Evolutionary conservation across 1,140 invertebrate genomes (phyloP).

Genomic region (Meteorus sp.): DNA sequence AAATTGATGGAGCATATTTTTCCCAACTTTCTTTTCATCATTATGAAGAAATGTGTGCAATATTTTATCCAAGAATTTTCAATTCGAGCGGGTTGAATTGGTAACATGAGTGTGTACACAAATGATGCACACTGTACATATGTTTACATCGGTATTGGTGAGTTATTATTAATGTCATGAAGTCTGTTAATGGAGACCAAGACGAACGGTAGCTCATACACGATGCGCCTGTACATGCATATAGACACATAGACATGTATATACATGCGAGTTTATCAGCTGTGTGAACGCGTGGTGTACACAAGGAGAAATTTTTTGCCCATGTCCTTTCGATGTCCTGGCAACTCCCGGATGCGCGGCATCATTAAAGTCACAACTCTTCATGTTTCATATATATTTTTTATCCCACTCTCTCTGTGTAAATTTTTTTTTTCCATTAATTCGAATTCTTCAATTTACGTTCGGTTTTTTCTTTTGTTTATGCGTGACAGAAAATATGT

Average conservation of each 20-base stretch:
- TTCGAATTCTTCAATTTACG: neutral
- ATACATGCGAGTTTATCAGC: too few species aligned
- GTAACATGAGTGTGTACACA: neutral
- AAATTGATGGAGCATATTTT: too few species aligned
- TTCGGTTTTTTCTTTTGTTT: too few species aligned
- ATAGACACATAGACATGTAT: conserved; percentile 22
- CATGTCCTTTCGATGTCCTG: conserved; percentile 39
- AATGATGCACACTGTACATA: too few species aligned
- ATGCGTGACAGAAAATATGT: too few species aligned
- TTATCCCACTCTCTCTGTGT: neutral
- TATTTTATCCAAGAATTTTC: too few species aligned
- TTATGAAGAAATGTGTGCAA: too few species aligned
- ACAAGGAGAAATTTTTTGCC: conserved; percentile 36
- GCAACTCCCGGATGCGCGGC: conserved; percentile 48
- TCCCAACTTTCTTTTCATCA: too few species aligned
- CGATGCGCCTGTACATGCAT: too few species aligned
- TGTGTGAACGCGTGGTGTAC: neutral
- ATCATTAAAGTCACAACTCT: conserved; percentile 42
- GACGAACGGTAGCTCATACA: conserved; percentile 31
- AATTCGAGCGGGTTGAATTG: too few species aligned
- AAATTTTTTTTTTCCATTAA: neutral
- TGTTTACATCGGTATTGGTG: neutral
- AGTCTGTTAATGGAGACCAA: conserved; percentile 16
- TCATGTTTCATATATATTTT: conserved; percentile 6
- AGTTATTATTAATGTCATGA: conserved; percentile 20